Evolutionary conservation across 2,888 invertebrate species (phyloP).

Genomic region (Thecophora atra): DNA sequence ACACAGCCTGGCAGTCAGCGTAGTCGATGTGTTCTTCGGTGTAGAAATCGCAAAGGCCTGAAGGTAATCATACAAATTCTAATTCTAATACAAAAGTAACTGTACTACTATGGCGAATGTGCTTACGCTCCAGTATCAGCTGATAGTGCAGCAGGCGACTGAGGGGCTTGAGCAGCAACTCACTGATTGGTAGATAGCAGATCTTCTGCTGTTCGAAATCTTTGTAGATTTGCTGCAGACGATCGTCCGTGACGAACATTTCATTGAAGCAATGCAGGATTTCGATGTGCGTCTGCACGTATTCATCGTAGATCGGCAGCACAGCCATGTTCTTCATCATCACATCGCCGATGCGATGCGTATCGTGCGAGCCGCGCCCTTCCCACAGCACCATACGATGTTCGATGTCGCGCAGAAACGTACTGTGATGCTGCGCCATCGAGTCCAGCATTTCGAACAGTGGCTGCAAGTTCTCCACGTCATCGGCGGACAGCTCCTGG

Average conservation of each 20-base stretch:
- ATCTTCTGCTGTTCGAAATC: conserved; percentile 85
- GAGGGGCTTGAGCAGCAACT: conserved; percentile 84
- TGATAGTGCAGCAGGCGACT: conserved; percentile 87
- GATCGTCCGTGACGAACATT: conserved; percentile 75
- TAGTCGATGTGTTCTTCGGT: conserved; percentile 76
- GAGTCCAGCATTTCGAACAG: conserved; percentile 77
- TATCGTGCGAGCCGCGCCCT: conserved; percentile 68
- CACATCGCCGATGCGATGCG: conserved; percentile 79
- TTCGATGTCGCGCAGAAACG: conserved; percentile 82
- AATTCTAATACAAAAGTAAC: background rate
- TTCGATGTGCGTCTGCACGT: conserved; percentile 77
- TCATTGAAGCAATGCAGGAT: conserved; percentile 84
- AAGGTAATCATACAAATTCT: conserved; percentile 26
- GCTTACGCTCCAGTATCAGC: conserved; percentile 78
- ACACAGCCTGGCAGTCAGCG: conserved; percentile 74
- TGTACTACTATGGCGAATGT: background rate
- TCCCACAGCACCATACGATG: conserved; percentile 80
- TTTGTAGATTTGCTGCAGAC: conserved; percentile 76
- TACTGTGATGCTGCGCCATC: conserved; percentile 83
- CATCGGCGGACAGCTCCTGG: conserved; percentile 74
- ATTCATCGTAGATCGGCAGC: conserved; percentile 75
- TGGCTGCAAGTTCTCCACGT: conserved; percentile 68
- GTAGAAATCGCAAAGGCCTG: conserved; percentile 75
- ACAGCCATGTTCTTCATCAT: conserved; percentile 75
- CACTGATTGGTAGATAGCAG: conserved; percentile 86